phyloP scores from a whole-genome alignment of 1,140 invertebrate genomes.

The Lepidurus apus region DNA sequence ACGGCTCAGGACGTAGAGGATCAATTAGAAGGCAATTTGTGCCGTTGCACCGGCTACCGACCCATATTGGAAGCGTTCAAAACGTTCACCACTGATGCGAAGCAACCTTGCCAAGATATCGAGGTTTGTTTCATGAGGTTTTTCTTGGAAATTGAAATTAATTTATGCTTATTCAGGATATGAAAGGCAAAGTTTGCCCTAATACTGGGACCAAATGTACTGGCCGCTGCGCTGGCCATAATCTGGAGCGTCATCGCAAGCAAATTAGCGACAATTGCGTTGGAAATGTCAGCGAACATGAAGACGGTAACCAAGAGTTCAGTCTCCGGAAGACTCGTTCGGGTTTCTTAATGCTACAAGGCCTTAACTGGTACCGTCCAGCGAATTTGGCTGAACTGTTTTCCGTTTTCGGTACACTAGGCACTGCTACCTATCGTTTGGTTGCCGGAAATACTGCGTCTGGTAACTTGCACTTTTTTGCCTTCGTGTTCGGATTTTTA shows the following conservation, averaged over 20 bases:
- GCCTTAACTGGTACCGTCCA: constrained; percentile 34
- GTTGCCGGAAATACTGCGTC: constrained; percentile 63
- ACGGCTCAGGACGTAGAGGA: neutral
- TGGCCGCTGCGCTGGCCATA: neutral
- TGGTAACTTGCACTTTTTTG: constrained; percentile 46
- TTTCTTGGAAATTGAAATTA: neutral
- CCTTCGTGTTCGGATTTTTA: neutral
- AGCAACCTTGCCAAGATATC: constrained; percentile 38
- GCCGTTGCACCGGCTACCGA: constrained; percentile 83
- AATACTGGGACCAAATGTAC: neutral
- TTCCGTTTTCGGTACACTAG: constrained; percentile 48
- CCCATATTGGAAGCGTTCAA: constrained; percentile 83
- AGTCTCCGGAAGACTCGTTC: constrained; percentile 28
- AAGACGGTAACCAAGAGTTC: constrained; percentile 27
- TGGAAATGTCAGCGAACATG: constrained; percentile 16
- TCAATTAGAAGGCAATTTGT: constrained; percentile 63
- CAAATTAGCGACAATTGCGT: constrained; percentile 40
- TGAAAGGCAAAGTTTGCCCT: neutral
- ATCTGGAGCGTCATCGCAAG: neutral
- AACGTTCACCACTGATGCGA: constrained; percentile 69
- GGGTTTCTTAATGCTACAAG: neutral
- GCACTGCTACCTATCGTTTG: constrained; percentile 50
- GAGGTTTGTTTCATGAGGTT: constrained; percentile 11
- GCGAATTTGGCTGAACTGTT: constrained; percentile 30
- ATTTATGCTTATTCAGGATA: neutral